Conservation (phyloP, 2,797 vertebrate species). For the Distichodus sexfasciatus region DNA sequence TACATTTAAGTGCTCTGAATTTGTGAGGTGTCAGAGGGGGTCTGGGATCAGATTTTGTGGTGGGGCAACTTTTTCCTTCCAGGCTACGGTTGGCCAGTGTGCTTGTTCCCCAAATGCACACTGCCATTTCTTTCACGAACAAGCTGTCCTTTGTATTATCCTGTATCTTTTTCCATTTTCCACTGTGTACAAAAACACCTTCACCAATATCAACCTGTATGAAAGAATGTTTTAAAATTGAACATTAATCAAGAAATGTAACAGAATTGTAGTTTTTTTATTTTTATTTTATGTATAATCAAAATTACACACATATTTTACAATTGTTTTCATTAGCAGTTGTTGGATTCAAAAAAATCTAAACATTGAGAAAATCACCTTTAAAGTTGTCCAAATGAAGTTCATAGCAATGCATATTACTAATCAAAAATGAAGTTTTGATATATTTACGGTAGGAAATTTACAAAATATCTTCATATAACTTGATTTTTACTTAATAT, state of each 20-base stretch:
- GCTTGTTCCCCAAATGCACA: slow-evolving; percentile 11
- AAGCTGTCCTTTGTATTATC: background rate
- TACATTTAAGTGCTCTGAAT: background rate
- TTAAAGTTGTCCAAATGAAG: too few species aligned
- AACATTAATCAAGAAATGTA: too few species aligned
- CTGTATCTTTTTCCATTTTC: background rate
- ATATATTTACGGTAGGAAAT: too few species aligned
- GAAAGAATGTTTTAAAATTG: too few species aligned
- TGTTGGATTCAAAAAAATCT: too few species aligned
- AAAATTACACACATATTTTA: background rate
- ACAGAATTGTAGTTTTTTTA: too few species aligned
- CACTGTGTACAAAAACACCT: background rate
- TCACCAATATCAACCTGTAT: background rate
- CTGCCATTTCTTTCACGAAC: slow-evolving; percentile 5
- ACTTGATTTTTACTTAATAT: too few species aligned
- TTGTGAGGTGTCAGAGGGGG: slow-evolving; percentile 12
- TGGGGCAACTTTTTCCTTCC: slow-evolving; percentile 1
- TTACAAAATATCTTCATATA: too few species aligned
- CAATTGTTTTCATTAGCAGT: background rate
- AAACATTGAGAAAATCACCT: too few species aligned
- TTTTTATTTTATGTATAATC: too few species aligned
- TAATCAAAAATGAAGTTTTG: too few species aligned
- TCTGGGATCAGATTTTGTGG: background rate
- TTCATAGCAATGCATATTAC: too few species aligned
- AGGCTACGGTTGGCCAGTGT: slow-evolving; percentile 7